Conservation (phyloP, 1,140 invertebrate species). For the Monochamus saltuarius region DNA sequence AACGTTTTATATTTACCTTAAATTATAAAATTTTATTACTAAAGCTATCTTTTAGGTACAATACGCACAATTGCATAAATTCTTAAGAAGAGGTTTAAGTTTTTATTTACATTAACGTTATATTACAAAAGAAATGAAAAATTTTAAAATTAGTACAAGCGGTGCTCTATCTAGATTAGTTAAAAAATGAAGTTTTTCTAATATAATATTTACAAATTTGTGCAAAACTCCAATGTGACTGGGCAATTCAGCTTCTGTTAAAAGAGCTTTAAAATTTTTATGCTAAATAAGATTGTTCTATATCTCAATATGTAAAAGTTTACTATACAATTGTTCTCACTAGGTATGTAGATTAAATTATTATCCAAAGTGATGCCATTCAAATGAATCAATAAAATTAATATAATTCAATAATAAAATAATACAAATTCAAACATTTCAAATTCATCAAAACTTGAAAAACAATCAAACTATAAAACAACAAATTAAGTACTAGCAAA, state of each 20-base stretch:
- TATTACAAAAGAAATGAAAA: conserved; percentile 23
- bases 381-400: no score
- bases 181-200: conserved; percentile 7
- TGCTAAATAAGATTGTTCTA: no score
- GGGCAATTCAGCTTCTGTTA: conserved; percentile 18
- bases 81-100: conserved; percentile 42
- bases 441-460: no score
- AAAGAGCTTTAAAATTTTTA: no score
- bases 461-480: no score
- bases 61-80: conserved; percentile 43
- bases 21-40: conserved; percentile 11
- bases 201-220: conserved; percentile 13
- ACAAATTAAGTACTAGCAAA: no score
- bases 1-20: conserved; percentile 21
- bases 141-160: conserved; percentile 40
- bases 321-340: no score
- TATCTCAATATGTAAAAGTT: no score
- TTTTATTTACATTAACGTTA: conserved; percentile 5
- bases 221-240: conserved; percentile 33
- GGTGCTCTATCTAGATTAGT: conserved; percentile 36
- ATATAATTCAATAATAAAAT: no score
- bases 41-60: conserved; percentile 38
- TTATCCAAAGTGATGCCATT: no score
- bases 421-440: no score
- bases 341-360: no score